Base-by-base conservation (phyloP, 2,797 vertebrate genomes). In the Sebastes glaucus region DNA sequence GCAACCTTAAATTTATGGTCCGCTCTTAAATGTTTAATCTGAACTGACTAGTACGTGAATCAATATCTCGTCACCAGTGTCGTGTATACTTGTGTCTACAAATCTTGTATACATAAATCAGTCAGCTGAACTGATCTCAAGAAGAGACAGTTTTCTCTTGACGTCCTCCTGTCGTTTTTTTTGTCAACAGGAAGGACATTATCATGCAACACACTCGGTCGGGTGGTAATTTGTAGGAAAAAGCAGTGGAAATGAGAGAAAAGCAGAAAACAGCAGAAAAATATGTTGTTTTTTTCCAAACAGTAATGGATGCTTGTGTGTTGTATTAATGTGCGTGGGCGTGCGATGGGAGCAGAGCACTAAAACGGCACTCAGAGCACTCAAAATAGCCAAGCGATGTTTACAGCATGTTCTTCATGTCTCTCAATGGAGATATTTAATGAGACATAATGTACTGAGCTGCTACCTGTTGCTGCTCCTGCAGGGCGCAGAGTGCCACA, bases 1-100 rank as follows among this genome's bases (percentile, higher is more conserved):
- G 61, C 42, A 32, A 55, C 22, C 52, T 77, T 78, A 63, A 78
- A 88, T 89, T 71, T 71, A 80, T 66, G 52, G 49, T 63, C 33
- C 33, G 72, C 38, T 82, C 65, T 33, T 46, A 69, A 72, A 78
- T 60, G 28, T 71, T 82, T 56, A 53, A 85, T 77, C 52, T 68
- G 11, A 81, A 65, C 20, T 53, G 82, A 33, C 10, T 52, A 73
- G 80, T 87, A 77, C 80, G 82, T 13, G 18, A 59, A 78, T 65
- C 1, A 4, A 28, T 28, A 53, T 16, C 13, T 61, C 71, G 49
- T 63, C 7, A 23, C 30, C 18, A 30, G 8, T 32, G 25, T 53
- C 20, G n/a, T 6, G 6, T 23, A 57, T 11, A 59, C 7, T 42
- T 65, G 16, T 22, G 16, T 57, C 27, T 42, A 33, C 7, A 70